Conservation (phyloP, 1,140 invertebrate species). For the Leptestheria dahalacensis region DNA sequence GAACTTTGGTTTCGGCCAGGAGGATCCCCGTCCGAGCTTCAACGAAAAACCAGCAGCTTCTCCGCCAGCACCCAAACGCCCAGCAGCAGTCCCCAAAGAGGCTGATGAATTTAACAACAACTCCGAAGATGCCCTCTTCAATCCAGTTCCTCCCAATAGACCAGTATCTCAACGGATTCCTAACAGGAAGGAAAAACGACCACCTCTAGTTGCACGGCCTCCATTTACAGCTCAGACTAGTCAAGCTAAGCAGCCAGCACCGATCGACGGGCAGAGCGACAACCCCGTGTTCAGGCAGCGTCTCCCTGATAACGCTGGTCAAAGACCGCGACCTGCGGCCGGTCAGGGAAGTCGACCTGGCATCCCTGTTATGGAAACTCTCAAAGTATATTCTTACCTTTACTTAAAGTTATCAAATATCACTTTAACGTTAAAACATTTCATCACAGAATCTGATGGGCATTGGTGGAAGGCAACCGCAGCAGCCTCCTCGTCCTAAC, state of each 20-base stretch:
- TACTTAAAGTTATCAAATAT: too few species aligned
- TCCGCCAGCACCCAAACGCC: neutral
- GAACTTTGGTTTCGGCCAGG: neutral
- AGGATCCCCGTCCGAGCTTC: neutral
- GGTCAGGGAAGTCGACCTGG: neutral
- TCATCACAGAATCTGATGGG: neutral
- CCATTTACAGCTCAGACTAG: neutral
- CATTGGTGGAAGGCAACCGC: neutral
- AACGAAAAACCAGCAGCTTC: neutral
- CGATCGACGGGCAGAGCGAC: neutral
- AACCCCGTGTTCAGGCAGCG: neutral
- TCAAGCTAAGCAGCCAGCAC: neutral
- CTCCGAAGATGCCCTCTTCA: neutral
- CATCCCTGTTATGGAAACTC: neutral
- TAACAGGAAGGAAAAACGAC: neutral
- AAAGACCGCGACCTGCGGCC: neutral
- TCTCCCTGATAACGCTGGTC: neutral
- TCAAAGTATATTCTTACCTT: too few species aligned
- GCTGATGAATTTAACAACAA: neutral
- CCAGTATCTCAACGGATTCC: neutral
- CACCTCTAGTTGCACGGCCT: neutral
- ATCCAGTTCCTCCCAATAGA: neutral
- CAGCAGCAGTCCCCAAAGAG: neutral
- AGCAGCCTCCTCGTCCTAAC: neutral
- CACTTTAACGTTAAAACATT: too few species aligned